Conservation (phyloP, 2,888 invertebrate species). For the Marronus borbonicus region DNA sequence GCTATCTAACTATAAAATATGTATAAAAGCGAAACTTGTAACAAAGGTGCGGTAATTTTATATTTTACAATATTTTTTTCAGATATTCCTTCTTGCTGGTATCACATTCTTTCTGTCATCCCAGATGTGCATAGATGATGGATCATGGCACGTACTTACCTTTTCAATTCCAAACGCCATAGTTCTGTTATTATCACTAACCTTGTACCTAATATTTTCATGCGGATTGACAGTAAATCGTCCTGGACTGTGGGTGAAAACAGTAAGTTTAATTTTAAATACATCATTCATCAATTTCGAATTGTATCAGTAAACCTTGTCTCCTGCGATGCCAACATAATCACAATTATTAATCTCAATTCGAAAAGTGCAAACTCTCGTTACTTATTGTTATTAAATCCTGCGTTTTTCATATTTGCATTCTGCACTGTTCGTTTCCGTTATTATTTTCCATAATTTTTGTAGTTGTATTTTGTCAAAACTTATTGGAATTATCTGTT, state of each 20-base stretch:
- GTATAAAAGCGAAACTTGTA: too few relatives aligned
- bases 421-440: too few relatives aligned
- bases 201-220: slow-evolving; percentile 56
- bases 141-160: slow-evolving; percentile 4
- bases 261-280: slow-evolving; percentile 52
- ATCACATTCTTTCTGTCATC: slow-evolving; percentile 45
- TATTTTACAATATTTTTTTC: slow-evolving; percentile 13
- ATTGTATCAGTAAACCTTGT: neutral
- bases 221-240: slow-evolving; percentile 54
- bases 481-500: too few relatives aligned
- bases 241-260: slow-evolving; percentile 56
- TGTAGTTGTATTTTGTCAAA: too few relatives aligned
- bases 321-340: neutral
- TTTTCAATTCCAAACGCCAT: slow-evolving; percentile 39
- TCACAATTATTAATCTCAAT: neutral
- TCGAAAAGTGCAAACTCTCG: too few relatives aligned
- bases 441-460: too few relatives aligned
- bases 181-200: slow-evolving; percentile 25
- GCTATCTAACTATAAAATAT: too few relatives aligned
- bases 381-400: too few relatives aligned
- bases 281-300: neutral
- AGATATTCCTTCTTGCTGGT: slow-evolving; percentile 52
- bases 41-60: too few relatives aligned
- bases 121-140: slow-evolving; percentile 23
- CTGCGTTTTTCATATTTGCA: too few relatives aligned